Evolutionary conservation across 1,140 invertebrate species (phyloP).

Genomic region (Atta texana): DNA sequence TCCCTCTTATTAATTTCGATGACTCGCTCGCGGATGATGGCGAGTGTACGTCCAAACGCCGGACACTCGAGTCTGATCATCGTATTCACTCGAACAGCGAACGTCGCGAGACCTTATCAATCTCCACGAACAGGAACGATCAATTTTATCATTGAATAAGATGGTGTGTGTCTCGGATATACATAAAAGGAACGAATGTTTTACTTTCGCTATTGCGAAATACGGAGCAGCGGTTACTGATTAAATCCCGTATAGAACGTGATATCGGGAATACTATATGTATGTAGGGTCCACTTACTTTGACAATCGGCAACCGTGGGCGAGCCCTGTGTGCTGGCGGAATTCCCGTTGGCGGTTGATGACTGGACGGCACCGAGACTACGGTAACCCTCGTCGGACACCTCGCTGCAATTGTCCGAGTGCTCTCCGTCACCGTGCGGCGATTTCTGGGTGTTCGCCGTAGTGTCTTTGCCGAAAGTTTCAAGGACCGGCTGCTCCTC

Average conservation of each 20-base stretch:
- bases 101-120: slow-evolving; percentile 23
- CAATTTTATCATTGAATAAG: slow-evolving; percentile 17
- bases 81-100: slow-evolving; percentile 14
- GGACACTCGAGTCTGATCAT: slow-evolving; percentile 32
- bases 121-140: slow-evolving; percentile 22
- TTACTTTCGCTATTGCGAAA: slow-evolving; percentile 4
- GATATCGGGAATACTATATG: neutral
- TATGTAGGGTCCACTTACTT: slow-evolving; percentile 83
- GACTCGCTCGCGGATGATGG: slow-evolving; percentile 63
- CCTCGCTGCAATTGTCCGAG: slow-evolving; percentile 94
- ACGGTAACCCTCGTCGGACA: slow-evolving; percentile 95
- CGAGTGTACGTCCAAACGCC: slow-evolving; percentile 29
- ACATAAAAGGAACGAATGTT: slow-evolving; percentile 12
- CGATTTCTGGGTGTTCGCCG: slow-evolving; percentile 74
- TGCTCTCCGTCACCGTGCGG: slow-evolving; percentile 86
- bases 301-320: slow-evolving; percentile 84
- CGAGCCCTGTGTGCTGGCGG: slow-evolving; percentile 78
- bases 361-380: slow-evolving; percentile 91
- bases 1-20: slow-evolving; percentile 72
- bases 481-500: slow-evolving; percentile 78
- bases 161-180: neutral
- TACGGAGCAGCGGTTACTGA: neutral
- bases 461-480: slow-evolving; percentile 76
- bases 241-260: neutral
- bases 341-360: slow-evolving; percentile 80